Percentiles rank a stretch among this genome's conserved stretches.
phyloP scores from a whole-genome alignment of 2,888 invertebrate genomes.

The Melolontha melolontha region DNA sequence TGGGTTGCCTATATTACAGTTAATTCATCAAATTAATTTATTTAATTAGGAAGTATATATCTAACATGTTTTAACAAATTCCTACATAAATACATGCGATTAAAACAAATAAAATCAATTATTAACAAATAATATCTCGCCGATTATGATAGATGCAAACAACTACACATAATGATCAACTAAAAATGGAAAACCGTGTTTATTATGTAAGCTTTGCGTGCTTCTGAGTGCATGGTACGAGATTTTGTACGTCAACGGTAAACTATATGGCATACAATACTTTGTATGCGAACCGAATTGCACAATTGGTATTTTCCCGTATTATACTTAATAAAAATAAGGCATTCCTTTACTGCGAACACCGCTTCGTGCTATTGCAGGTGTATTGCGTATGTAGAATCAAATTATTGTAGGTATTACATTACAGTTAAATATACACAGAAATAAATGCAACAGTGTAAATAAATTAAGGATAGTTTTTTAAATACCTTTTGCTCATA shows the following conservation, averaged over 20 bases:
- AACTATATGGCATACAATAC: conserved; percentile 17
- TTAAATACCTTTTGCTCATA: too few species aligned
- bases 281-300: conserved; percentile 26
- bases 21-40: too few species aligned
- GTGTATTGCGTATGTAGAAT: conserved; percentile 9
- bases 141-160: too few species aligned
- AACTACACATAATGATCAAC: neutral
- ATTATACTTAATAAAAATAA: conserved; percentile 19
- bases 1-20: too few species aligned
- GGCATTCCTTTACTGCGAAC: neutral
- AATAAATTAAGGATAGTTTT: too few species aligned
- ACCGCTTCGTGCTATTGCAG: neutral
- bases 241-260: conserved; percentile 31
- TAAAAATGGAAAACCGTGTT: conserved; percentile 15
- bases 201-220: conserved; percentile 34
- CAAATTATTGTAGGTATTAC: neutral
- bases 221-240: conserved; percentile 29
- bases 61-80: too few species aligned
- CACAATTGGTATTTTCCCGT: conserved; percentile 35
- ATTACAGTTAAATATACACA: too few species aligned
- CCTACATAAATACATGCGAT: too few species aligned
- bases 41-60: too few species aligned
- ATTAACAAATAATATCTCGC: too few species aligned
- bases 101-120: too few species aligned
- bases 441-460: too few species aligned